Base-by-base conservation (phyloP, 2,888 invertebrate genomes). In the Silvanus unidentatus region DNA sequence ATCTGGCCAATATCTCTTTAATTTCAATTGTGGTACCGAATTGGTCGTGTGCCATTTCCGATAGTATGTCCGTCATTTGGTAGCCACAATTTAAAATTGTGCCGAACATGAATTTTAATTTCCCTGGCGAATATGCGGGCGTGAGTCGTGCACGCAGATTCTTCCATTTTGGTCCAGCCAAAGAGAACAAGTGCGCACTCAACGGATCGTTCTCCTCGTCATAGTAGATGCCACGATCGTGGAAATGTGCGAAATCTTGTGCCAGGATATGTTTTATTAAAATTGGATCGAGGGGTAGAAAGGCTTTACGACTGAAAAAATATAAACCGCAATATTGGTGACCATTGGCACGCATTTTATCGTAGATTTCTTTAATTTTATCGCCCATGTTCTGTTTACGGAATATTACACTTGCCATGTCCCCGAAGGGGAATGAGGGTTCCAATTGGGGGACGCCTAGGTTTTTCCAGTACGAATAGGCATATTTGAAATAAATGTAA, bases 81-180 rank as follows among this genome's bases (percentile, higher is more conserved):
- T 74, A 65, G 0, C 78, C 79, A 44, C 81, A 78, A 28, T 75
- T 70, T 32, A 78, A 73, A 9, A 84, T 75, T 0, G 79, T 75
- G 1, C 72, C 72, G 54, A 80, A 82, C 80, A 84, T 82, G 1
- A 69, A 74, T 63, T 80, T 84, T 39, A 86, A 65, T 65, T 83
- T 84, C 5, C 79, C 81, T 0, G 82, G 76, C 0, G 84, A 78
- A 60, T 84, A 86, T 0, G 80, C 77, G 0, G 84, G 81, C 1
- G 84, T 77, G 57, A 86, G 67, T 55, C 82, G 82, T 0, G 74
- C 54, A 11, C 86, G 73, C 16, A 85, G 64, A 39, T 71, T 74
- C 58, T 76, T 81, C 86, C 86, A 86, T 40, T 75, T 72, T 6
- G 75, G 69, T 1, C 79, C 80, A 38, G 73, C 72, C 35, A 78